phyloP scores from a whole-genome alignment of 1,140 invertebrate species.

The Conus ventricosus region DNA sequence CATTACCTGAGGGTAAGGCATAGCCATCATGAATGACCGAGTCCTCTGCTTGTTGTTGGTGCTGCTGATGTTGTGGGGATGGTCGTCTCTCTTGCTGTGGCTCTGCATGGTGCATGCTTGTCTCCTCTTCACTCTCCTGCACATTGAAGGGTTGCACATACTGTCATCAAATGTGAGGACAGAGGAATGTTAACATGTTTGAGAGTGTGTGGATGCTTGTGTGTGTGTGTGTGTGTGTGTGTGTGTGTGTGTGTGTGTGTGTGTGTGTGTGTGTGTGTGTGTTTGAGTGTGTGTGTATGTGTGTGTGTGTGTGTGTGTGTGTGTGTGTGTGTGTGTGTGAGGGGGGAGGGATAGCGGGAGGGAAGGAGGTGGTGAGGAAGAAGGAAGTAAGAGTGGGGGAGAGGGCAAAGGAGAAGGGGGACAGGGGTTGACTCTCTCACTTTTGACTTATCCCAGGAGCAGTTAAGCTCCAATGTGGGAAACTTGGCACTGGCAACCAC shows the following conservation, averaged over 20 bases:
- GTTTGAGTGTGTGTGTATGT: neutral
- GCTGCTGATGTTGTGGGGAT: conserved; percentile 40
- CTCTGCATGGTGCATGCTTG: conserved; percentile 35
- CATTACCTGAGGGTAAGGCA: conserved; percentile 64
- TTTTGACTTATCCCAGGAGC: neutral
- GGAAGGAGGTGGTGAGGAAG: neutral
- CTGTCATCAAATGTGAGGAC: neutral
- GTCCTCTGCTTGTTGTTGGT: conserved; percentile 45
- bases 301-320: neutral
- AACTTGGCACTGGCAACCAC: neutral
- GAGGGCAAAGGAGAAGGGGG: neutral
- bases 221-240: neutral
- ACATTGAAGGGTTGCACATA: conserved; percentile 16
- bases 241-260: neutral
- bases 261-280: neutral
- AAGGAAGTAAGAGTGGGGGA: neutral
- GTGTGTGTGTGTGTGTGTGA: neutral
- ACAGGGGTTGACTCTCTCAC: neutral
- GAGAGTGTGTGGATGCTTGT: neutral
- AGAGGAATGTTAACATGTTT: neutral
- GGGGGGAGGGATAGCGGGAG: neutral
- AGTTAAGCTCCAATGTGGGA: neutral
- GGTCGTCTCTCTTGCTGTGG: conserved; percentile 32
- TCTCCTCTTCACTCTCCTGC: conserved; percentile 35
- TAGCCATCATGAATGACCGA: conserved; percentile 64